Conservation (phyloP, 2,113 vertebrate genomes). For the Scytalopus superciliaris region DNA sequence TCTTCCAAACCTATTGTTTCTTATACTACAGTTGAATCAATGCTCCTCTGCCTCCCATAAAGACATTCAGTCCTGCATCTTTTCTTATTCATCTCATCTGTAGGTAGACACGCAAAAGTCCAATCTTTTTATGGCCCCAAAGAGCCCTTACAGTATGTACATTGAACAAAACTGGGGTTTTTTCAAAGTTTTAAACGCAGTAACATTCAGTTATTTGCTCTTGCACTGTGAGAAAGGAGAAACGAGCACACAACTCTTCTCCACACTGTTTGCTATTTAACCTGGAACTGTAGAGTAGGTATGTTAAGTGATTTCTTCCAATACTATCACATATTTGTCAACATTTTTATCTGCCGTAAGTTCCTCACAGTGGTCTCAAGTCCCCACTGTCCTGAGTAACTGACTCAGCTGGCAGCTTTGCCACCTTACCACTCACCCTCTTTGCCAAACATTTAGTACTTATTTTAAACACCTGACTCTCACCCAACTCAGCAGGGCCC, state of each 20-base stretch:
- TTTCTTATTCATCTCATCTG: neutral
- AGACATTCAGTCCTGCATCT: neutral
- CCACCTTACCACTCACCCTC: neutral
- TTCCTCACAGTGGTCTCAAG: neutral
- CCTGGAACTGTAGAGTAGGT: neutral
- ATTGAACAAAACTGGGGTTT: neutral
- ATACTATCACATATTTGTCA: neutral
- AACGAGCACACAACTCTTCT: rapidly evolving
- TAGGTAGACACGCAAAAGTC: too few species aligned
- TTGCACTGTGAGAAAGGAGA: neutral
- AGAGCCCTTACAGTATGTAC: neutral
- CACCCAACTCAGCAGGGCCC: neutral
- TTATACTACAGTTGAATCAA: neutral
- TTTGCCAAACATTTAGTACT: neutral
- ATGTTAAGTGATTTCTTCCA: too few species aligned
- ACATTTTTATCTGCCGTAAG: neutral
- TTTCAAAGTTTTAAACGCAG: neutral
- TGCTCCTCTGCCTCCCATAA: neutral
- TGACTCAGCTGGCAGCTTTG: neutral
- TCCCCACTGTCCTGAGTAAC: neutral
- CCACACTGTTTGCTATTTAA: neutral
- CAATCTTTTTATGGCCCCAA: neutral
- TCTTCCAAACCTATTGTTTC: neutral
- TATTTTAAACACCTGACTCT: neutral
- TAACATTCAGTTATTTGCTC: neutral